Conservation (phyloP, 2,113 vertebrate genomes). For the Haliaeetus leucogaster region DNA sequence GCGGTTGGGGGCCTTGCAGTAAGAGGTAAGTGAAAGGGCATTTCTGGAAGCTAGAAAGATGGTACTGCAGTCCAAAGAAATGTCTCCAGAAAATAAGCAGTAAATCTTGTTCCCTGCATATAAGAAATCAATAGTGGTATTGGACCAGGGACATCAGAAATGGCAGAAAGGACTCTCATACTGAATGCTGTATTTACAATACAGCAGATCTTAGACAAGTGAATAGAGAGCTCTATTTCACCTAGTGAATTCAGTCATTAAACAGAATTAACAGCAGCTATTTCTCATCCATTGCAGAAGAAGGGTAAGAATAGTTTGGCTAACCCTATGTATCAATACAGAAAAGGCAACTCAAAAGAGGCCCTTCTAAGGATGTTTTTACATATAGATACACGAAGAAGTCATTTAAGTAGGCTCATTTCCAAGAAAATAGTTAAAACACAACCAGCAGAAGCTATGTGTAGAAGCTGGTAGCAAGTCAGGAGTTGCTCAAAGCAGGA, state of each 20-base stretch:
- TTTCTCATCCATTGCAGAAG: not conserved
- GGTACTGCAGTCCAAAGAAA: not conserved
- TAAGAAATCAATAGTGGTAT: slow-evolving; percentile 5
- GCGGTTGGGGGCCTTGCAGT: not conserved
- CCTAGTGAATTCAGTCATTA: not conserved
- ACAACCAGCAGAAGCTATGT: not conserved
- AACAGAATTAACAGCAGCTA: not conserved
- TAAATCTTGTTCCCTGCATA: not conserved
- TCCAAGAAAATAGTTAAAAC: not conserved
- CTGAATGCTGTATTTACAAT: not conserved
- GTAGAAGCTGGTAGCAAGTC: not conserved
- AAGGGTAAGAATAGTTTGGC: not conserved
- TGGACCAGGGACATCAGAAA: not conserved
- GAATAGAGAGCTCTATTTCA: not conserved
- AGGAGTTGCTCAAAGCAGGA: not conserved
- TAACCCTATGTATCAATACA: not conserved
- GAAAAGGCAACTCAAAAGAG: not conserved
- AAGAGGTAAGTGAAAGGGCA: not conserved
- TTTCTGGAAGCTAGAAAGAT: not conserved
- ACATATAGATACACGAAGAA: not conserved
- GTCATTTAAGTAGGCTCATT: not conserved
- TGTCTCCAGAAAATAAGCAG: not conserved
- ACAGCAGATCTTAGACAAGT: not conserved
- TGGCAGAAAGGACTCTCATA: not conserved
- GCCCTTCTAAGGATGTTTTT: not conserved